Evolutionary conservation across 2,797 vertebrate genomes (phyloP).

Genomic region (Xiphorhynchus erythropygius): DNA sequence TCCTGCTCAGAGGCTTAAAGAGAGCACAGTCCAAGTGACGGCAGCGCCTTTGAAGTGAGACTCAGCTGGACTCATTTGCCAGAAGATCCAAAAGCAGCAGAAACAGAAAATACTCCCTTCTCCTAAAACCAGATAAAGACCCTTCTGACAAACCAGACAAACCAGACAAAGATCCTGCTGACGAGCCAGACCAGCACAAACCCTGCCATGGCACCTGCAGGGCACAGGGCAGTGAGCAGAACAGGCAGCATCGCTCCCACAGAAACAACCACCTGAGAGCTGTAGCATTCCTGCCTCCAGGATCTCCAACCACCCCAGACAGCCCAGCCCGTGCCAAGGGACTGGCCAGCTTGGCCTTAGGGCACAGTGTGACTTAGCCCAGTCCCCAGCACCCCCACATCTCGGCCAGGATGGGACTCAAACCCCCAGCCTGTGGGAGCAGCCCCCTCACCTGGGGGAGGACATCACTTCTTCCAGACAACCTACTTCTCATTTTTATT

Average conservation of each 20-base stretch:
- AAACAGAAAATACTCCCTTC: neutral
- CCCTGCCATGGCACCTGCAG: neutral
- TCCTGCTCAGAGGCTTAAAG: neutral
- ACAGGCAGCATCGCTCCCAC: neutral
- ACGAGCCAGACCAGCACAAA: neutral
- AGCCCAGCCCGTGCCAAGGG: neutral
- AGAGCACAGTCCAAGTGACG: neutral
- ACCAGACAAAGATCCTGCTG: neutral
- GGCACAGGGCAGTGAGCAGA: neutral
- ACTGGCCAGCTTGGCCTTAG: neutral
- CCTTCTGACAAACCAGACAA: neutral
- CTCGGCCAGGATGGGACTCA: neutral
- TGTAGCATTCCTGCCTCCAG: neutral
- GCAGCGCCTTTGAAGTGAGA: neutral
- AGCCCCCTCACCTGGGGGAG: neutral
- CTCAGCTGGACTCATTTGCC: neutral
- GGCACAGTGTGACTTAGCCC: neutral
- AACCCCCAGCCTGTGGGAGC: neutral
- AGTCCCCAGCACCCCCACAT: neutral
- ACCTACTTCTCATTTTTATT: neutral
- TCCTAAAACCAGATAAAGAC: neutral
- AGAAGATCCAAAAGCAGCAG: neutral
- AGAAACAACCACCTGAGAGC: neutral
- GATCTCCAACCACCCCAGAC: rapidly evolving
- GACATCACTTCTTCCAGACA: neutral